These are phyloP conservation scores for Hypercompe scribonia DNA, from an alignment of 2,888 invertebrate genomes.

Conservation along the genomic window DNA sequence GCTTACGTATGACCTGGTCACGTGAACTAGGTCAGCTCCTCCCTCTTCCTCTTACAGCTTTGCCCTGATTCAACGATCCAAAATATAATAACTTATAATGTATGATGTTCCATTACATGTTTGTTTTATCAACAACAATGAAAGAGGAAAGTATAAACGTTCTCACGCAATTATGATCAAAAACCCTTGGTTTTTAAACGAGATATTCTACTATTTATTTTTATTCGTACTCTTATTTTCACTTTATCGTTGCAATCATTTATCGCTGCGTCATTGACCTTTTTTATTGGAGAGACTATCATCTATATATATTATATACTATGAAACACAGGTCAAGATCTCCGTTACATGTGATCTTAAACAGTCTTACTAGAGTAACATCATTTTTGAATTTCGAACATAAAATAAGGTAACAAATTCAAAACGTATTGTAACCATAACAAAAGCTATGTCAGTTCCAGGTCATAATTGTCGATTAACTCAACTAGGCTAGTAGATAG, in stretches of 20 bases:
- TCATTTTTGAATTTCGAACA: not conserved
- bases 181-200: constrained; percentile 44
- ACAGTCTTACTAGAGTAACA: constrained; percentile 20
- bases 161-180: constrained; percentile 42
- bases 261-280: constrained; percentile 6
- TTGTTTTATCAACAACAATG: constrained; percentile 28
- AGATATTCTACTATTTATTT: constrained; percentile 39
- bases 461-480: constrained; percentile 15
- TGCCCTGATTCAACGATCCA: constrained; percentile 46
- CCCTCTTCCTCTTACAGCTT: constrained; percentile 40
- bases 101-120: constrained; percentile 21
- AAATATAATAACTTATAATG: constrained; percentile 32
- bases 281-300: constrained; percentile 16
- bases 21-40: constrained; percentile 71
- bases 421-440: constrained; percentile 1
- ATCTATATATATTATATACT: constrained; percentile 18
- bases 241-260: constrained; percentile 1
- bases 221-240: constrained; percentile 1
- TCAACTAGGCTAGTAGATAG: constrained; percentile 19
- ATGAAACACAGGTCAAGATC: constrained; percentile 37
- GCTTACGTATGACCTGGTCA: constrained; percentile 75
- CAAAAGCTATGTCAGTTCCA: not conserved
- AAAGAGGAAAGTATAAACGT: constrained; percentile 26
- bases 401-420: not conserved
- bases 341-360: constrained; percentile 34